Conservation (phyloP, 2,113 vertebrate genomes). For the Antennarius striatus region DNA sequence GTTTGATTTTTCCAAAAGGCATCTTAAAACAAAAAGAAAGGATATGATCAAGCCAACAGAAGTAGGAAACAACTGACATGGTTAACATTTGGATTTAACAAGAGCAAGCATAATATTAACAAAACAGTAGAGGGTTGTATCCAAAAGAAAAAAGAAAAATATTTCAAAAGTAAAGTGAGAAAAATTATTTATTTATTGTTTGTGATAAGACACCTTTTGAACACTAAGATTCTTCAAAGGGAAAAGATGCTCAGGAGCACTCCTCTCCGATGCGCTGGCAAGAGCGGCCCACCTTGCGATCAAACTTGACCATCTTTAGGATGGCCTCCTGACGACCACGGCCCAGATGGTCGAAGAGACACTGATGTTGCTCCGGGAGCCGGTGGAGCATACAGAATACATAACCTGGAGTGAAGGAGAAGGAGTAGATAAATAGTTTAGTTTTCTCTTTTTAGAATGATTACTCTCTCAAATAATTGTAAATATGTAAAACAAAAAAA, state of each 20-base stretch:
- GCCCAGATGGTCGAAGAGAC: slow-evolving; percentile 97
- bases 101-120: slow-evolving; percentile 38
- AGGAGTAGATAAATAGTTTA: background rate
- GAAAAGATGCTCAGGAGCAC: slow-evolving; percentile 84
- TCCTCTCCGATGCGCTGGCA: slow-evolving; percentile 99
- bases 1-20: slow-evolving; percentile 60
- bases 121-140: slow-evolving; percentile 32
- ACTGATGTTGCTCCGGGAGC: slow-evolving; percentile 96
- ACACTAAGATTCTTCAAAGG: slow-evolving; percentile 19
- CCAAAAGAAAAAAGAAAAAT: slow-evolving; percentile 39
- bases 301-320: slow-evolving; percentile 99
- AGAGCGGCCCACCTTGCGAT: slow-evolving; percentile 98
- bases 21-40: slow-evolving; percentile 68
- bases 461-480: no score
- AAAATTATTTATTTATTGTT: slow-evolving; percentile 55
- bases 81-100: slow-evolving; percentile 25
- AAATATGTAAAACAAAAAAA: background rate
- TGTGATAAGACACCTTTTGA: slow-evolving; percentile 49
- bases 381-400: slow-evolving; percentile 99
- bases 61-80: slow-evolving; percentile 24
- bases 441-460: no score
- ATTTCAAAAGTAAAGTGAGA: slow-evolving; percentile 35
- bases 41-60: slow-evolving; percentile 57
- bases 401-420: slow-evolving; percentile 79
- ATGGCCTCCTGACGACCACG: slow-evolving; percentile 96